Conservation (phyloP, 2,888 invertebrate species). For the Endotricha flammealis region DNA sequence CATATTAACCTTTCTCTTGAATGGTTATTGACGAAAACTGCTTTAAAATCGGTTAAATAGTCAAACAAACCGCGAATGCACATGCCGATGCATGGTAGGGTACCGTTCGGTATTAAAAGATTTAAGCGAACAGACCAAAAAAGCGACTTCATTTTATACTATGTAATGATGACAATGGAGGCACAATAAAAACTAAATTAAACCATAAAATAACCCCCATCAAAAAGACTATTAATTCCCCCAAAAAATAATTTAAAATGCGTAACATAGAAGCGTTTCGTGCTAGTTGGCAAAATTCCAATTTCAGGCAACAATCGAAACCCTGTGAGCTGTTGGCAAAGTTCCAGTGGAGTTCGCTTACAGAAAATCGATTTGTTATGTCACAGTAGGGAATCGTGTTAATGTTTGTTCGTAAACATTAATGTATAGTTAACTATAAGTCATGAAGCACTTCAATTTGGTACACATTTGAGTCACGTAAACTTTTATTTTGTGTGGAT, state of each 20-base stretch:
- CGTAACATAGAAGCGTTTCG: slow-evolving; percentile 10
- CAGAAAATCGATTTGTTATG: slow-evolving; percentile 34
- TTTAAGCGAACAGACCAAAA: too few species aligned
- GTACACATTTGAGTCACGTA: too few species aligned
- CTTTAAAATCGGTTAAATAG: too few species aligned
- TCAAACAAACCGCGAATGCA: too few species aligned
- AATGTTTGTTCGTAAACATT: too few species aligned
- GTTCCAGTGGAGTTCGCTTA: slow-evolving; percentile 27
- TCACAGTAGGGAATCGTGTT: slow-evolving; percentile 18
- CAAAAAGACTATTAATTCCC: neutral
- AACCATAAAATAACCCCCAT: neutral
- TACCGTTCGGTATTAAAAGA: too few species aligned
- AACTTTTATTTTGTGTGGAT: too few species aligned
- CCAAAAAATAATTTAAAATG: neutral
- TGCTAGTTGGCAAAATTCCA: slow-evolving; percentile 35
- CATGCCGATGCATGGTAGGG: too few species aligned
- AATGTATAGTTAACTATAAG: neutral
- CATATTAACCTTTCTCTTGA: too few species aligned
- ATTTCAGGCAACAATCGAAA: slow-evolving; percentile 30
- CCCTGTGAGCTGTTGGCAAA: slow-evolving; percentile 36
- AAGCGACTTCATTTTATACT: too few species aligned
- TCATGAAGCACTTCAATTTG: neutral
- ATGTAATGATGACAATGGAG: too few species aligned
- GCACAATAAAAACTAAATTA: neutral
- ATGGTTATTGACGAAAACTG: too few species aligned